Conservation (phyloP, 2,797 vertebrate species). For the Muscicapa striata region DNA sequence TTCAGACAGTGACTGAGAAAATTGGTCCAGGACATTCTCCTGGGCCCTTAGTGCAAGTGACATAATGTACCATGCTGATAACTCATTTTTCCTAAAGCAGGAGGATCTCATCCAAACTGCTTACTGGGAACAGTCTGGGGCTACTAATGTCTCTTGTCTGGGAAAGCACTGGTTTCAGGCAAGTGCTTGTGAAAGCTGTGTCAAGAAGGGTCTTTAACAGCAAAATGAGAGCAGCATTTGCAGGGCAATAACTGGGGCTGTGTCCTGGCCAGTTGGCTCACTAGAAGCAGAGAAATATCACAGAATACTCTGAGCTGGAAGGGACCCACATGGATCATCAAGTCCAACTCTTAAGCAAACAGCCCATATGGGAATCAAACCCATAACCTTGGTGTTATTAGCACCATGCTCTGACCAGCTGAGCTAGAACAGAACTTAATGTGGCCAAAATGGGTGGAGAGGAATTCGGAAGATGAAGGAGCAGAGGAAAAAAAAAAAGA, state of each 20-base stretch:
- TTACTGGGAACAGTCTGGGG: neutral
- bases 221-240: neutral
- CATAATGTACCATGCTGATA: neutral
- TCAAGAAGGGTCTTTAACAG: neutral
- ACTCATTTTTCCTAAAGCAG: neutral
- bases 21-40: neutral
- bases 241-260: neutral
- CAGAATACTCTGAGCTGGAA: neutral
- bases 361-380: neutral
- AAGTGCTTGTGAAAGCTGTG: neutral
- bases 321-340: neutral
- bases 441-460: neutral
- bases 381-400: neutral
- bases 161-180: neutral
- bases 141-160: neutral
- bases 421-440: neutral
- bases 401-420: neutral
- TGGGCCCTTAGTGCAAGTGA: neutral
- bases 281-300: neutral
- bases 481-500: neutral
- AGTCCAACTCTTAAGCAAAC: neutral
- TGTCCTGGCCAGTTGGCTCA: neutral
- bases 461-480: neutral
- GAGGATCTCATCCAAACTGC: neutral
- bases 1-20: neutral